phyloP scores from a whole-genome alignment of 2,888 invertebrate species.

The Aromia moschata region DNA sequence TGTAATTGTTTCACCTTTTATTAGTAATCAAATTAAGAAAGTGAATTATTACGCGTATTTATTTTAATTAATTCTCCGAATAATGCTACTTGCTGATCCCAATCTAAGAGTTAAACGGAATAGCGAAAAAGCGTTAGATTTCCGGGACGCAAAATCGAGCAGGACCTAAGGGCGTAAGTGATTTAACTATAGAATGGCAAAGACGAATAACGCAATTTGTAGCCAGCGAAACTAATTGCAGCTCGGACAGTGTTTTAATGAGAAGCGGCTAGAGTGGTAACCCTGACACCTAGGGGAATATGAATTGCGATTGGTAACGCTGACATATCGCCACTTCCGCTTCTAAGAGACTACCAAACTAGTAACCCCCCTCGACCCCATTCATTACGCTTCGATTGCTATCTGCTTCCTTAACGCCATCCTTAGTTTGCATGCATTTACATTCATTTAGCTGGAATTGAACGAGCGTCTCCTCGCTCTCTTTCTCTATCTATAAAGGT shows the following conservation, averaged over 20 bases:
- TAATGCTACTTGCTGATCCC: too few relatives aligned
- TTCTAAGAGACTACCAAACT: conserved; percentile 42
- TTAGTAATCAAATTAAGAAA: too few relatives aligned
- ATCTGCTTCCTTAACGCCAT: conserved; percentile 38
- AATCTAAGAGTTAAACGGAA: too few relatives aligned
- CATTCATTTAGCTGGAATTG: conserved; percentile 35
- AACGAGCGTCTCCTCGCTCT: too few relatives aligned
- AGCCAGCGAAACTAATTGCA: conserved; percentile 63
- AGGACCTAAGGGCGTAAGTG: conserved; percentile 43
- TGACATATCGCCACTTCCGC: conserved; percentile 56
- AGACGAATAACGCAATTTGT: conserved; percentile 66
- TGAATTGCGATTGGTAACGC: conserved; percentile 62
- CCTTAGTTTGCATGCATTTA: conserved; percentile 42
- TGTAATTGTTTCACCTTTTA: too few relatives aligned
- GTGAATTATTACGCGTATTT: too few relatives aligned
- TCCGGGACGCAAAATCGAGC: conserved; percentile 21
- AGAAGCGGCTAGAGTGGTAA: conserved; percentile 62
- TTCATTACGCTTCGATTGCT: conserved; percentile 44
- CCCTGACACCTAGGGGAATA: conserved; percentile 62
- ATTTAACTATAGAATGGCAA: conserved; percentile 58
- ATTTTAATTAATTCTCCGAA: too few relatives aligned
- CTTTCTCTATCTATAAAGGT: too few relatives aligned
- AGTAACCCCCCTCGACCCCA: conserved; percentile 34
- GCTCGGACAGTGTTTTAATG: conserved; percentile 65
- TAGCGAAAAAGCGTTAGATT: too few relatives aligned